phyloP scores from a whole-genome alignment of 2,113 vertebrate species.

The Galeopterus variegatus region DNA sequence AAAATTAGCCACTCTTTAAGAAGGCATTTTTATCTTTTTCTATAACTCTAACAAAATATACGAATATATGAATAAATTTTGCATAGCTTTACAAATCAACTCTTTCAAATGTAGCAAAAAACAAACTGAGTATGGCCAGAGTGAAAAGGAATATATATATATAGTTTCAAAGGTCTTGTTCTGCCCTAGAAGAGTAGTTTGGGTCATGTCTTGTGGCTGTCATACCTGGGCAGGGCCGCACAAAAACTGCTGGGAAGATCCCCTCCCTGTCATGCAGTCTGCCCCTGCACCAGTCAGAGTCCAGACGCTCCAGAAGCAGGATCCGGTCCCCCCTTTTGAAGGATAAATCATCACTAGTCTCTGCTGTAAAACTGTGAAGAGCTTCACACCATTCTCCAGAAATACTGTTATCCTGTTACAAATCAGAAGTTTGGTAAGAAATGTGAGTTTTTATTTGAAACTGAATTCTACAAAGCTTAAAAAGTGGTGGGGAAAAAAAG shows the following conservation, averaged over 20 bases:
- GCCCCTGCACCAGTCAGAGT: constrained; percentile 93
- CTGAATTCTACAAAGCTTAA: not conserved
- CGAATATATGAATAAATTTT: not conserved
- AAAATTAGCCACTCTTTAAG: constrained; percentile 27
- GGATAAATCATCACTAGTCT: constrained; percentile 92
- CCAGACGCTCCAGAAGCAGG: constrained; percentile 91
- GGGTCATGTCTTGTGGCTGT: not conserved
- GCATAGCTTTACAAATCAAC: not conserved
- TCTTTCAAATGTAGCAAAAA: not conserved
- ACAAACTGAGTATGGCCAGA: not conserved
- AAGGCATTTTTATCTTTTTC: not conserved
- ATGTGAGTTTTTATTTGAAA: constrained; percentile 66
- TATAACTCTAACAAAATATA: not conserved
- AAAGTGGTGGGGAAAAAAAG: not conserved
- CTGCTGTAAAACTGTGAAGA: constrained; percentile 93
- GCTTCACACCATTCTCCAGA: constrained; percentile 92
- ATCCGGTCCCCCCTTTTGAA: constrained; percentile 94
- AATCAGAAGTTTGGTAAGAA: constrained; percentile 61
- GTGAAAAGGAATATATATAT: not conserved
- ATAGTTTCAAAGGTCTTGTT: not conserved
- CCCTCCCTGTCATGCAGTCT: constrained; percentile 93
- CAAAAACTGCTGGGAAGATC: constrained; percentile 93
- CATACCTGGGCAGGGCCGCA: constrained; percentile 91
- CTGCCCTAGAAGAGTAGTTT: not conserved
- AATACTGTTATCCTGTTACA: constrained; percentile 79